Base-by-base conservation (phyloP, 2,888 invertebrate species). In the Panzeria rudis region DNA sequence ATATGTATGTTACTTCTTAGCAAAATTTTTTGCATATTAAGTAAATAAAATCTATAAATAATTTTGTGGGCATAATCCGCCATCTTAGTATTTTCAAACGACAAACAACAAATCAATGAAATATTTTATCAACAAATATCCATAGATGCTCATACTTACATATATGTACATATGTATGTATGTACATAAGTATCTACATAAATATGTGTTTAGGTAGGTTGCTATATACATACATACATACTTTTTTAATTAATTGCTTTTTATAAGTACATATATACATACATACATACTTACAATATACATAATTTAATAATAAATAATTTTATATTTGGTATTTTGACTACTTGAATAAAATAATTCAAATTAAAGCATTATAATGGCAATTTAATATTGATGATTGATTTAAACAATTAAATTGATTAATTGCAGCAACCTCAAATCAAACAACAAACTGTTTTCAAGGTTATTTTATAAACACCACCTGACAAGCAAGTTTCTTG, bases 361-460 rank as follows among this genome's bases (percentile, higher is more conserved):
- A 47, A 72, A 73, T 72, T 47, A 77, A 77, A 69, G 15, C n/a
- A 54, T 64, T 64, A 54, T 35, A 80, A 66, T 20, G 41, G 9
- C 41, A 47, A 75, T 75, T 85, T 73, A 59, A 78, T 69, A 66
- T 38, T 76, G 72, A 11, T 84, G 84, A 84, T 84, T 73, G 77
- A 84, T 81, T 77, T 61, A 23, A 56, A 50, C n/a, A 71, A 62
- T 61, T 64, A 72, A 79, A 52, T 52, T 77, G 72, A 84, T 84
- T 81, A 72, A 84, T 84, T 81, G 72, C 52, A 52, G 25, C 41
- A 75, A 64, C 41, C 52, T 35, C 35, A 61, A 47, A 50, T 20
- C 41, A 25, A 17, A 59, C 13, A 68, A 0, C 41, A 20, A 44
- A 72, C 54, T 5, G 44, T 38, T 69, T 62, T 79, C 82, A 85